Percentiles rank a stretch among this genome's conserved stretches.
phyloP scores from a whole-genome alignment of 1,140 invertebrate genomes.

The Drosophila arizonae region DNA sequence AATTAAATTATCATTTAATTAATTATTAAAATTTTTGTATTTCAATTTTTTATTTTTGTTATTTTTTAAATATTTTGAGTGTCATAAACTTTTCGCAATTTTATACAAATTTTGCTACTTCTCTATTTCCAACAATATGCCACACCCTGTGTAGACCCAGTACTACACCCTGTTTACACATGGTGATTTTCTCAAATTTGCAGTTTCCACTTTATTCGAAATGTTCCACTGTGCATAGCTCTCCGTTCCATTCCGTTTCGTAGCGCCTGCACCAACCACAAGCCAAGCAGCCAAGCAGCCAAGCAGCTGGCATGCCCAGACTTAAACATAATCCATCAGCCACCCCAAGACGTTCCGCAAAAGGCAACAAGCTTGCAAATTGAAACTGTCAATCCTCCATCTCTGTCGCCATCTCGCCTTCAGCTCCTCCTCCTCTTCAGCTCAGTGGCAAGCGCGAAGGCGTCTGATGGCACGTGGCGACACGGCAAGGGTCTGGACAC shows the following conservation, averaged over 20 bases:
- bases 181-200: not conserved
- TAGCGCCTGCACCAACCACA: constrained; percentile 10
- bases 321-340: constrained; percentile 63
- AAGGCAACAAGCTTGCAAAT: constrained; percentile 60
- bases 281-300: not conserved
- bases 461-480: constrained; percentile 67
- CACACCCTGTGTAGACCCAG: too few species aligned
- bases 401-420: not conserved
- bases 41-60: too few species aligned
- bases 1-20: too few species aligned
- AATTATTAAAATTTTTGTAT: too few species aligned
- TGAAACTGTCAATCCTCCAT: constrained; percentile 55
- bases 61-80: too few species aligned
- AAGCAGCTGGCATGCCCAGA: constrained; percentile 21
- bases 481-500: constrained; percentile 29
- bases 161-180: too few species aligned
- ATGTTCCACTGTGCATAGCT: not conserved
- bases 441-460: constrained; percentile 32
- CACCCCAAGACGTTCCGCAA: constrained; percentile 8
- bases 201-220: not conserved
- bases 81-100: too few species aligned
- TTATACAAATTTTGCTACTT: too few species aligned
- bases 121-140: not conserved
- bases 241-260: not conserved
- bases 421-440: not conserved